Base-by-base conservation (phyloP, 2,888 invertebrate genomes). In the Melinaea menophilus region DNA sequence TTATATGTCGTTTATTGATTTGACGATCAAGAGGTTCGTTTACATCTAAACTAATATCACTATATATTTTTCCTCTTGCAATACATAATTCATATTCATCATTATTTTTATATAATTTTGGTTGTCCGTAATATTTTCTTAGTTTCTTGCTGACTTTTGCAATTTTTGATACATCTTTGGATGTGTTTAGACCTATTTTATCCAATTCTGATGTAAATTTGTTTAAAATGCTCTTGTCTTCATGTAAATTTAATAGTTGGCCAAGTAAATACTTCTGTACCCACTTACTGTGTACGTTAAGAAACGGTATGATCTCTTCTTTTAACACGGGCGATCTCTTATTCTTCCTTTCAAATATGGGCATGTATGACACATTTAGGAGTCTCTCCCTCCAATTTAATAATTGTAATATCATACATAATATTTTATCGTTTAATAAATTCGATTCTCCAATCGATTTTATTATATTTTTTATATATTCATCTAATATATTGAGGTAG, bases 251-350 rank as follows among this genome's bases (percentile, higher is more conserved):
- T 47, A 79, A 80, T 34, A 90, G 64, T 59, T 77, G 77, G 41
- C 77, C 76, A 2, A 94, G 74, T 34, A 93, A 82, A 81, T 93
- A 90, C 77, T 96, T 96, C 22, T 91, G 82, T 47, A 96, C 78
- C 96, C 96, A 96, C 79, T 93, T 94, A 73, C 93, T 94, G 76
- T 96, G 95, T 11, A 95, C 87, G 69, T 92, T 89, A 0, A 96
- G 75, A 59, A 93, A 86, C n/a, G 93, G 92, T 54, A 93, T 81
- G 2, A 93, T 83, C 65, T 93, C 92, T 58, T 92, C 86, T 66
- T 88, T 85, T 54, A 91, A 70, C 69, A 86, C 78, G 69, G 79
- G 75, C 59, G 79, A 73, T 70, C 80, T 79, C 71, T 83, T 84
- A 60, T 84, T 80, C 55, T 78, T 79, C 5, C 68, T 73, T 2